A percentile compares a stretch with the other conserved stretches of the same genome.
These are phyloP conservation scores for Serripes groenlandicus DNA, from an alignment of 2,888 invertebrate species.

Conservation along the genomic window DNA sequence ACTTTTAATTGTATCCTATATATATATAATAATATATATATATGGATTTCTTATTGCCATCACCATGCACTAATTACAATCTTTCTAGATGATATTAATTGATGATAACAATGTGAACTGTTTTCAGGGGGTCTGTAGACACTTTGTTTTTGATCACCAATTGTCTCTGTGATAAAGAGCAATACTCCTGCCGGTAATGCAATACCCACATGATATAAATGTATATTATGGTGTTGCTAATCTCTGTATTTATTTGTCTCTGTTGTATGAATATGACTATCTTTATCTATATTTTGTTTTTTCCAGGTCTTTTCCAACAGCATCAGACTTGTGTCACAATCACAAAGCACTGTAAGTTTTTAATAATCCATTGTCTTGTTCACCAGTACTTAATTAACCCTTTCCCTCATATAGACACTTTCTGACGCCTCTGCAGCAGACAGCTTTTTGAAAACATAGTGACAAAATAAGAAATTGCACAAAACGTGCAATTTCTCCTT, in stretches of 20 bases:
- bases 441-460: neutral
- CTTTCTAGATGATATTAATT: neutral
- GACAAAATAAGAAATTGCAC: neutral
- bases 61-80: neutral
- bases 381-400: neutral
- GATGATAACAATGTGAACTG: neutral
- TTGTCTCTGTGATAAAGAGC: no score
- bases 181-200: no score
- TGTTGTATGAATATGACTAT: no score
- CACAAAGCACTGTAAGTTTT: constrained; percentile 45
- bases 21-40: neutral
- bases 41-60: neutral
- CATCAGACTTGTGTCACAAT: constrained; percentile 39
- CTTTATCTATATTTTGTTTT: no score
- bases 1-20: no score
- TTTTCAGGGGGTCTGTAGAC: no score
- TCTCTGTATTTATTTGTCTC: no score
- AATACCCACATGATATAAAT: no score
- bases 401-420: neutral
- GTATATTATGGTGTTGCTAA: no score
- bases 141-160: no score
- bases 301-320: constrained; percentile 47
- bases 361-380: no score
- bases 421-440: neutral
- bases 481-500: neutral